These are phyloP conservation scores for Vombatus ursinus DNA, from an alignment of 2,113 vertebrate genomes.

Conservation along the genomic window DNA sequence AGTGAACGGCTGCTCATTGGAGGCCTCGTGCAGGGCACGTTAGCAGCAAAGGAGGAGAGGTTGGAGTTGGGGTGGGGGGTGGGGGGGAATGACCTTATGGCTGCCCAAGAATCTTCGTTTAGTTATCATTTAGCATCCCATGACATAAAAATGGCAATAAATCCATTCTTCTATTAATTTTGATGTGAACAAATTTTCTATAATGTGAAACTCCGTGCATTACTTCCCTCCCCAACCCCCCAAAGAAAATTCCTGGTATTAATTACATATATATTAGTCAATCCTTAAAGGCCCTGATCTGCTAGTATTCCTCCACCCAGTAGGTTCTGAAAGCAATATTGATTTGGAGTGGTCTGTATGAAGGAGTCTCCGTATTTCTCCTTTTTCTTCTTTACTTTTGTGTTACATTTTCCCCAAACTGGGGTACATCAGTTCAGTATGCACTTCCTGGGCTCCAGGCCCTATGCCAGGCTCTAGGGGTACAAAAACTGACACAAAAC, in stretches of 20 bases:
- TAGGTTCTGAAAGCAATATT: not conserved
- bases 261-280: not conserved
- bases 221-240: not conserved
- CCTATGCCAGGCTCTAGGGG: not conserved
- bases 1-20: constrained; percentile 64
- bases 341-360: not conserved
- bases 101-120: not conserved
- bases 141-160: not conserved
- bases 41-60: not conserved
- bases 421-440: not conserved
- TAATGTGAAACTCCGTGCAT: not conserved
- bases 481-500: not conserved
- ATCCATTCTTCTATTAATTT: not conserved
- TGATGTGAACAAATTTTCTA: not conserved
- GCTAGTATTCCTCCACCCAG: not conserved
- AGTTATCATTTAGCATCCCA: not conserved
- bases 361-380: not conserved
- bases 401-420: not conserved
- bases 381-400: not conserved
- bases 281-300: not conserved
- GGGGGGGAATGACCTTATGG: too few relatives aligned
- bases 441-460: not conserved
- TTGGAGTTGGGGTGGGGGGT: too few relatives aligned
- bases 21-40: not conserved
- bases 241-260: not conserved